Evolutionary conservation across 1,140 invertebrate species (phyloP).

Genomic region (Drosophila virilis): DNA sequence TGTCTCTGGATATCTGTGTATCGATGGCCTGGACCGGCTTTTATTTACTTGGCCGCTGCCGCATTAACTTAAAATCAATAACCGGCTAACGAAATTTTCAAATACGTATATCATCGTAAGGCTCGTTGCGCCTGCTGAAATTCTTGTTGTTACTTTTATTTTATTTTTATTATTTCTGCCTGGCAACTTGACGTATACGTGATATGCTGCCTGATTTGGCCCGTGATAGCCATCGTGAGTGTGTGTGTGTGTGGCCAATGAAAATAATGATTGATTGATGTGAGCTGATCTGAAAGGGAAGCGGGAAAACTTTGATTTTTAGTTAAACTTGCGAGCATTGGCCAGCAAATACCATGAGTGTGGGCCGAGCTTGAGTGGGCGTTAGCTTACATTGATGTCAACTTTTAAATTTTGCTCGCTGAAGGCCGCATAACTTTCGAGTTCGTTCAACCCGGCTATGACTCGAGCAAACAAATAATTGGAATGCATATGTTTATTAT

Average conservation of each 20-base stretch:
- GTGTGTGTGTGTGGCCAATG: conserved; percentile 7
- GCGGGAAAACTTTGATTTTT: conserved; percentile 63
- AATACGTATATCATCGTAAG: conserved; percentile 50
- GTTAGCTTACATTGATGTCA: conserved; percentile 20
- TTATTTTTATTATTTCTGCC: conserved; percentile 20
- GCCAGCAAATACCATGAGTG: neutral
- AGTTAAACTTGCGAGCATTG: conserved; percentile 27
- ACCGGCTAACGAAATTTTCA: conserved; percentile 57
- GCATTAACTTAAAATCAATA: conserved; percentile 70
- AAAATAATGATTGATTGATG: conserved; percentile 69
- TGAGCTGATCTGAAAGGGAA: conserved; percentile 55
- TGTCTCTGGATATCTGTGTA: conserved; percentile 43
- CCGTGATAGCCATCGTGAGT: conserved; percentile 25
- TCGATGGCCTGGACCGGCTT: conserved; percentile 31
- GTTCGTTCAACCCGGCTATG: conserved; percentile 34
- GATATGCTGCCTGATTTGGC: conserved; percentile 52
- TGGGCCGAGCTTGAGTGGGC: too few relatives aligned
- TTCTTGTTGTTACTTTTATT: conserved; percentile 19
- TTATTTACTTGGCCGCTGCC: conserved; percentile 51
- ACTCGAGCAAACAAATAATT: conserved; percentile 2
- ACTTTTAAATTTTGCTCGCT: conserved; percentile 13
- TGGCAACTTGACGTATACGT: conserved; percentile 66
- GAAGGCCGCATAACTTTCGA: conserved; percentile 1
- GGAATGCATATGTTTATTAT: conserved; percentile 10
- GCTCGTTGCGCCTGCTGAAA: conserved; percentile 3